phyloP scores from a whole-genome alignment of 2,113 vertebrate species.

The Ophiodon elongatus region DNA sequence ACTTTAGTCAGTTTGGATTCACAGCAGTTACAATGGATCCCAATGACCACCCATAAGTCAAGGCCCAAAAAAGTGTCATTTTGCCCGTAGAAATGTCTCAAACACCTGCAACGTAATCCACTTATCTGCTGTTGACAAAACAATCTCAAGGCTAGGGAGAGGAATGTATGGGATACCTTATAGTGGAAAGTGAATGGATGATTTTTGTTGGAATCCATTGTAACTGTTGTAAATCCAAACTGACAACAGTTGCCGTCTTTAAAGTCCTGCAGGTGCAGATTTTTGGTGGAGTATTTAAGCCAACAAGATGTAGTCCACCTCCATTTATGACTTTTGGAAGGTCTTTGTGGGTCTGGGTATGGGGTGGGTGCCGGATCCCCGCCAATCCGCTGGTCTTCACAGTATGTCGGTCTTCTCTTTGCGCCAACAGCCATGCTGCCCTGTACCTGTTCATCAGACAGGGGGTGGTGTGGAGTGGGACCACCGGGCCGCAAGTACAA shows the following conservation, averaged over 20 bases:
- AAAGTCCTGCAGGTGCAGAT: constrained; percentile 5
- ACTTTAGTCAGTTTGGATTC: constrained; percentile 23
- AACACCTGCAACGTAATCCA: constrained; percentile 1
- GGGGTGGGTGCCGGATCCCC: constrained; percentile 13
- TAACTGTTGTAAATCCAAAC: constrained; percentile 42
- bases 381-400: constrained; percentile 56
- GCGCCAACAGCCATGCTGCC: constrained; percentile 74
- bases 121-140: background rate
- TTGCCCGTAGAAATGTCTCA: background rate
- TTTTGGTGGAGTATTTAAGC: background rate
- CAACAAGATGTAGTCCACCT: constrained; percentile 6
- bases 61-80: background rate
- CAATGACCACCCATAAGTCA: background rate
- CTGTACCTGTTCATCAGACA: constrained; percentile 77
- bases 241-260: background rate
- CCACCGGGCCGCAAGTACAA: constrained; percentile 82
- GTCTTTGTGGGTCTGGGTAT: constrained; percentile 27
- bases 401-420: constrained; percentile 77
- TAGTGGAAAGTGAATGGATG: background rate
- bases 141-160: background rate
- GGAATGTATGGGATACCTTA: background rate
- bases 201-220: constrained; percentile 12
- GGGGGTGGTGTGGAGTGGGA: constrained; percentile 81
- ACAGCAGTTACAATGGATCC: constrained; percentile 24
- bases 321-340: constrained; percentile 10